Evolutionary conservation across 1,140 invertebrate genomes (phyloP), one percentile per base, ranked within the genome.

Genomic region (Pogonus chalceus): DNA sequence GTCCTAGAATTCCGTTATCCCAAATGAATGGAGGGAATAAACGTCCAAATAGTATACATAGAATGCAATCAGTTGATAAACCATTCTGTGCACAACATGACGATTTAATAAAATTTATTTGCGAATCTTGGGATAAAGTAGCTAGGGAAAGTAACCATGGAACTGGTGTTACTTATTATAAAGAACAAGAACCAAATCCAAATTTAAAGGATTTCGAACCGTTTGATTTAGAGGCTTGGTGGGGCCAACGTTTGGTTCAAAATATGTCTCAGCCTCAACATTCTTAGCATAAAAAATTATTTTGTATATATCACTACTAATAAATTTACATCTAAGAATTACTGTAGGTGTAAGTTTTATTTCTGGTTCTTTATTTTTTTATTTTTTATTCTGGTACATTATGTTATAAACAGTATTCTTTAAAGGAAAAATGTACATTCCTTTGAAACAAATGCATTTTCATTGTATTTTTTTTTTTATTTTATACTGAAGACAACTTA

Each of bases 191-290:
- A 55, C 81, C 83, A 1, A 84, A 80, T 61, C 74, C 79, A 43
- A 72, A 75, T 20, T 72, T 87, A 26, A 76, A 79, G 63, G 86
- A 90, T 66, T 91, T 91, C 65, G 86, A 88, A 63, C 87, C 87
- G 7, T 91, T 91, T 64, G 88, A 91, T 72, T 72, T 92, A 61
- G 88, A 90, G 65, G 82, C 85, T 12, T 92, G 87, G 86, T 92
- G 88, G 88, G 87, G 88, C 39, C 86, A 88, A 65, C 72, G 88
- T 12, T 43, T 43, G 37, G 37, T 43, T 9, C 37, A 43, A 18
- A 43, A 43, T 43, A 43, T 43, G 37, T 10, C 37, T 4, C 37
- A 43, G 18, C 37, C 37, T 3, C 37, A 43, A 43, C 37, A 43
- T 43, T 43, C 37, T 43, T 43, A 43, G 37, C 37, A 43, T 43